Conservation (phyloP, 2,797 vertebrate genomes). For the Ciconia nigra region DNA sequence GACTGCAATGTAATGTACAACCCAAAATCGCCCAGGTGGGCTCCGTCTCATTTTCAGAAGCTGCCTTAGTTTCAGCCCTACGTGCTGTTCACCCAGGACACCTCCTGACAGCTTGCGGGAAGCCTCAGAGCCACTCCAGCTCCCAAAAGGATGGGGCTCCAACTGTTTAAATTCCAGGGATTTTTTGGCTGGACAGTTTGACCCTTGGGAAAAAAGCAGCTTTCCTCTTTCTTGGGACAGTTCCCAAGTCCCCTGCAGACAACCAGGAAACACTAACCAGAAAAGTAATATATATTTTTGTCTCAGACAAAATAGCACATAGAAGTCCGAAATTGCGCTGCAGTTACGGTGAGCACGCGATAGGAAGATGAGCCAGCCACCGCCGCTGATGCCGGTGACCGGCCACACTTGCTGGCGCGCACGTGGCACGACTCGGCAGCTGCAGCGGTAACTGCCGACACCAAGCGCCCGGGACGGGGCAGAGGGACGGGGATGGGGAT, state of each 20-base stretch:
- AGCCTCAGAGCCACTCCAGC: background rate
- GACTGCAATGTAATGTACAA: fast-evolving
- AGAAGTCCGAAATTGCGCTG: fast-evolving
- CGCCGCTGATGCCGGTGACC: too few species aligned
- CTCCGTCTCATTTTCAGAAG: background rate
- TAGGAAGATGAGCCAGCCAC: background rate
- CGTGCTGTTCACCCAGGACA: background rate
- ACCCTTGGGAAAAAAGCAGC: background rate
- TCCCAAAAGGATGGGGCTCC: background rate
- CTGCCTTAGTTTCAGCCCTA: background rate
- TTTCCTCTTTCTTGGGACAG: background rate
- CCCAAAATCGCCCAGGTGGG: background rate
- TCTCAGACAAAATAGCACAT: background rate
- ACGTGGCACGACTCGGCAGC: fast-evolving
- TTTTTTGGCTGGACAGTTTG: constrained; percentile 4
- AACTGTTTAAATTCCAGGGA: background rate
- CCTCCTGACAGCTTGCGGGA: background rate
- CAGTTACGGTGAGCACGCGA: background rate
- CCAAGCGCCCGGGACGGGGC: background rate
- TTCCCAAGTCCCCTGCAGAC: background rate
- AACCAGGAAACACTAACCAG: background rate
- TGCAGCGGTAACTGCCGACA: fast-evolving
- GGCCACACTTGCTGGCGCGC: background rate
- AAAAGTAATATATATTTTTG: background rate
- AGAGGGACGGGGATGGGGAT: fast-evolving